A percentile compares a stretch with the other conserved stretches of the same genome.
These are phyloP conservation scores for Machimus rusticus DNA, from an alignment of 2,888 invertebrate genomes.

Conservation along the genomic window DNA sequence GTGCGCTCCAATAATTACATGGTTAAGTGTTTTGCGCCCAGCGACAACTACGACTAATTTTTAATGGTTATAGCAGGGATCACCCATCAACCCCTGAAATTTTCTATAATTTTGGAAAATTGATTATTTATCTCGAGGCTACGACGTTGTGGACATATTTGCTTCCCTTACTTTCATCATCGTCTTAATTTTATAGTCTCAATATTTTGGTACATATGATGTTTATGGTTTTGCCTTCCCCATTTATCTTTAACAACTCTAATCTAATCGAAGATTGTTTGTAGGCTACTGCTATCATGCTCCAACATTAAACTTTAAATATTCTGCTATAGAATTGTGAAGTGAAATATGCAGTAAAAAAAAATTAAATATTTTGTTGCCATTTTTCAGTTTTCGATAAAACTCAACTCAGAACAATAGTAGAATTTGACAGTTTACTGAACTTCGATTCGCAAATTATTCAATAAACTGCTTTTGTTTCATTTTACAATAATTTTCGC, in stretches of 20 bases:
- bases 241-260: background rate
- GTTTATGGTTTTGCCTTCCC: background rate
- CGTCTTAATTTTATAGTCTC: background rate
- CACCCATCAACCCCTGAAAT: background rate
- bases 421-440: too few relatives aligned
- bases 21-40: conserved; percentile 2
- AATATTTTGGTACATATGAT: background rate
- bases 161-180: background rate
- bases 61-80: background rate
- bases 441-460: too few relatives aligned
- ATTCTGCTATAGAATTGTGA: too few relatives aligned
- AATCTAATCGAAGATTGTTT: background rate
- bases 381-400: too few relatives aligned
- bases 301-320: too few relatives aligned
- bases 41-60: background rate
- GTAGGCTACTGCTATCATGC: too few relatives aligned
- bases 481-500: too few relatives aligned
- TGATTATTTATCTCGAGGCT: background rate
- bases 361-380: too few relatives aligned
- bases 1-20: conserved; percentile 15
- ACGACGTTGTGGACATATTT: background rate
- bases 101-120: background rate
- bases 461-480: too few relatives aligned
- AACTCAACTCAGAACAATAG: too few relatives aligned
- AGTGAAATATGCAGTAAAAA: too few relatives aligned